These are phyloP conservation scores for Sebastes hubbsi DNA, from an alignment of 2,797 vertebrate genomes.

Conservation along the genomic window DNA sequence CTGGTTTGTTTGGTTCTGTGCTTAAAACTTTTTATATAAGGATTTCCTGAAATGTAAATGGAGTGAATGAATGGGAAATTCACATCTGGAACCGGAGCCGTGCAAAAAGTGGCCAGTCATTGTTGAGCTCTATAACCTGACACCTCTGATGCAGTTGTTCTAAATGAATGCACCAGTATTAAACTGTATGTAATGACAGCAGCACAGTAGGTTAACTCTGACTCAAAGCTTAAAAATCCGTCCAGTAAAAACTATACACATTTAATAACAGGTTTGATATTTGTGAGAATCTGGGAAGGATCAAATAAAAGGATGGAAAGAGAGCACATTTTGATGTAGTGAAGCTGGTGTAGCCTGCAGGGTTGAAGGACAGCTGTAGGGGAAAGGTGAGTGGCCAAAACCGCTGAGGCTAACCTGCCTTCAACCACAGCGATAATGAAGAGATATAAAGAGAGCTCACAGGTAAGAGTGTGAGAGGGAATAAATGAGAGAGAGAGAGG, in stretches of 20 bases:
- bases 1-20: no score
- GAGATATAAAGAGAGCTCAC: constrained; percentile 21
- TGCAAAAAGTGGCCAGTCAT: accelerated
- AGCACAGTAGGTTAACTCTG: neutral
- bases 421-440: constrained; percentile 40
- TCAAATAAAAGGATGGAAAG: neutral
- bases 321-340: neutral
- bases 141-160: neutral
- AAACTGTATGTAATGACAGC: neutral
- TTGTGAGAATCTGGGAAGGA: neutral
- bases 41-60: no score
- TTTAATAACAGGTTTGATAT: neutral
- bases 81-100: no score
- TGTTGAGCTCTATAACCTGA: neutral
- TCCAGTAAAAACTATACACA: neutral
- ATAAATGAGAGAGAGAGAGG: neutral
- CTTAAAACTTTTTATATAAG: no score
- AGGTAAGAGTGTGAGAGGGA: neutral
- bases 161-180: neutral
- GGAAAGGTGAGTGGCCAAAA: constrained; percentile 28
- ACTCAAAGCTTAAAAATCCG: neutral
- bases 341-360: neutral
- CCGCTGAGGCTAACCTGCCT: constrained; percentile 36
- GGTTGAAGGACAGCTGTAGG: constrained; percentile 35
- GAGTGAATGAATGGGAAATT: no score